Base-by-base conservation (phyloP, 2,113 vertebrate species). In the Bos javanicus region DNA sequence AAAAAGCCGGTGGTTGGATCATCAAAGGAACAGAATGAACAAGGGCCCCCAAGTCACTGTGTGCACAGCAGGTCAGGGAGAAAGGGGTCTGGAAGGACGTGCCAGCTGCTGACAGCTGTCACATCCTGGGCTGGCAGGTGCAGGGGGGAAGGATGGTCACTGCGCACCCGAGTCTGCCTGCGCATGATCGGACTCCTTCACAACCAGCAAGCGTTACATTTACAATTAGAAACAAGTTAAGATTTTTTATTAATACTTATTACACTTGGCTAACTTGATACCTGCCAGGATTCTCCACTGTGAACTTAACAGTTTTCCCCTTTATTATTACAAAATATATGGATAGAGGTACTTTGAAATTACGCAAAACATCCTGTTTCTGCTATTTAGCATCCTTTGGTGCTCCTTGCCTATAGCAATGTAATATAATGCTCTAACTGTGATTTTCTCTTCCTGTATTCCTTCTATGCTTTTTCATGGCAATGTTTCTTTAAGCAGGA, bases 161-260 rank as follows among this genome's bases (percentile, higher is more conserved):
- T 19, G 16, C 10, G 21, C 28, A n/a, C 10, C n/a, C 0, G 0
- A 12, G 50, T 88, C 7, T 1, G 52, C 4, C 7, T 2, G 52
- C 2, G 6, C 2, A 16, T 9, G 33, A 19, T n/a, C 33, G 36
- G 78, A 80, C 74, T 60, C 54, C 23, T 39, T 67, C 12, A 74
- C 83, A 67, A 21, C 19, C 28, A 59, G 19, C 81, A 90, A 80
- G 57, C 33, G 50, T n/a, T 11, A 28, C 3, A 23, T 87, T 39
- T 46, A 54, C 50, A 76, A 52, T 2, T 30, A 86, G 80, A 60
- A 94, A 82, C n/a, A 71, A 46, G 2, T 52, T 7, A 74, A 36
- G 23, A 43, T 54, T 59, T 30, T 4, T 60, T 54, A 33, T 82
- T 84, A 76, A 39, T 4, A 7, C 17, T 7, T 17, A 50, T 54